Evolutionary conservation across 1,140 invertebrate genomes (phyloP), one percentile per base, ranked within the genome.

Genomic region (Listronotus oregonensis): DNA sequence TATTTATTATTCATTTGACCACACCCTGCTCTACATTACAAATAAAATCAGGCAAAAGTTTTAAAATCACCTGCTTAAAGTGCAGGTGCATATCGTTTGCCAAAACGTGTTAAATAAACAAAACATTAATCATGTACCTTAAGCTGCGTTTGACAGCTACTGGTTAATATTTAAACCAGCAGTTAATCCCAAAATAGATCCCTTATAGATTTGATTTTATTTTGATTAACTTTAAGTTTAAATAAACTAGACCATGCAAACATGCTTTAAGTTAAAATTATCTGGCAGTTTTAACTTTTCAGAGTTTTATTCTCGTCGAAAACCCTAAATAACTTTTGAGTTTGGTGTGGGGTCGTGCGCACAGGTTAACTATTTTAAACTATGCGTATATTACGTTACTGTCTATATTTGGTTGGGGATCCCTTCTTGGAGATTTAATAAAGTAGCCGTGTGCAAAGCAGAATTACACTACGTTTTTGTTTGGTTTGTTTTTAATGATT

Each of bases 361-460:
- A 77, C 39, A 51, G 61, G 64, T 44, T 43, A 75, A 77, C 77
- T 79, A 79, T 79, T 79, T 79, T 78, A 75, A 73, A 73, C 74
- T 75, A 64, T 69, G 54, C 69, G 70, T 75, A 72, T 68, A 77
- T 78, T 75, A 75, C 73, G 75, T 78, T 77, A 75, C 77, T 54
- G 57, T 73, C 77, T 79, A 75, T 76, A 78, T 76, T 77, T 64
- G 77, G 75, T 73, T 62, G 75, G 73, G 75, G 65, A 66, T 65
- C 63, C 51, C 14, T 39, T 34, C n/a, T 37, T 17, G 18, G n/a
- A 37, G 10, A 52, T 9, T 14, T 52, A 9, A 9, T 9, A 14
- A 17, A 31, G 10, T 17, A 17, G 32, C 15, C 58, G 58, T 60
- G 58, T 51, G 47, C 58, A 60, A 47, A 51, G 14, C 50, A 37